phyloP scores from a whole-genome alignment of 2,113 vertebrate species.

The Todiramphus saurophagus region DNA sequence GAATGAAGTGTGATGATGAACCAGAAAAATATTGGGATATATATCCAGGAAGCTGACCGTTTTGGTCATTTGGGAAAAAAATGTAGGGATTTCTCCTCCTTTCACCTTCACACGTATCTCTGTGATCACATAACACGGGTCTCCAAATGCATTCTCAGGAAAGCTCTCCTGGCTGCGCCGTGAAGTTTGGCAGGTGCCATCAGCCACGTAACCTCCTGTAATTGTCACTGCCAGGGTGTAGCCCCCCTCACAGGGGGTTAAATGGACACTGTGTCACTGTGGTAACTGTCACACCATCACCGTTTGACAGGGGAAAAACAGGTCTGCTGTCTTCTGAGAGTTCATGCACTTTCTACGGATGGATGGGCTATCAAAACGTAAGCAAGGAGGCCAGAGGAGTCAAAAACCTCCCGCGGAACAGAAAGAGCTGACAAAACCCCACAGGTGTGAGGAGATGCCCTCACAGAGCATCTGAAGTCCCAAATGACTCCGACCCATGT shows the following conservation, averaged over 20 bases:
- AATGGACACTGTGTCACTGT: not conserved
- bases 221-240: not conserved
- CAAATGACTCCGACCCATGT: fast-evolving
- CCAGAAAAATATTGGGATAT: not conserved
- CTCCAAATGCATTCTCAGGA: not conserved
- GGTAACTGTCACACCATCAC: not conserved
- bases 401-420: not conserved
- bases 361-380: fast-evolving
- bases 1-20: not conserved
- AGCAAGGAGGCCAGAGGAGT: not conserved
- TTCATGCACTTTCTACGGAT: not conserved
- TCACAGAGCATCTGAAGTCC: not conserved
- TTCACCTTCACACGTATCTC: fast-evolving
- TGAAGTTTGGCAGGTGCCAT: fast-evolving
- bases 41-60: not conserved
- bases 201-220: fast-evolving
- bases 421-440: not conserved
- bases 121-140: not conserved
- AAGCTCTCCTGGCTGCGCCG: not conserved
- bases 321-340: not conserved
- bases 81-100: fast-evolving
- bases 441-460: not conserved
- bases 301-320: not conserved
- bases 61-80: not conserved
- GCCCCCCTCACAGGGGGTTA: not conserved